A percentile compares a stretch with the other conserved stretches of the same genome.
Conservation (phyloP, 2,888 invertebrate species). For the Anorthoa munda region DNA sequence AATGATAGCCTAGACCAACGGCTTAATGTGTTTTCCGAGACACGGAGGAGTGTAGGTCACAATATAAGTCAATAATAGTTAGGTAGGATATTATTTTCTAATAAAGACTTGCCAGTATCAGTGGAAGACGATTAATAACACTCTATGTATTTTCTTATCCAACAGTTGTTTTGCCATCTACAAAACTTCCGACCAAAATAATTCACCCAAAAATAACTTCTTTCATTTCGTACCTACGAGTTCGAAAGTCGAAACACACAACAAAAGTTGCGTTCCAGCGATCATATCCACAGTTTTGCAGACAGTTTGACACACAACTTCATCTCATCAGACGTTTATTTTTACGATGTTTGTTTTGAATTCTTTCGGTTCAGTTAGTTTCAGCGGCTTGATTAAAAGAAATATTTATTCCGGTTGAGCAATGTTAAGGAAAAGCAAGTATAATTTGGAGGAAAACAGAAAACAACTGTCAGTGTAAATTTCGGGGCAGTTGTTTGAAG, state of each 20-base stretch:
- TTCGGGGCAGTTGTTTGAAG: slow-evolving; percentile 64
- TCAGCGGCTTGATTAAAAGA: slow-evolving; percentile 75
- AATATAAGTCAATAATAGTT: no score
- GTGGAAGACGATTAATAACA: background rate
- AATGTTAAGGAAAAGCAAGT: slow-evolving; percentile 61
- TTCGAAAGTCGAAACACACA: slow-evolving; percentile 55
- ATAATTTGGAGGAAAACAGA: slow-evolving; percentile 64
- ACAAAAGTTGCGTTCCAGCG: slow-evolving; percentile 63
- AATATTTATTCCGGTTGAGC: slow-evolving; percentile 63
- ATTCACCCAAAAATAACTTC: slow-evolving; percentile 55
- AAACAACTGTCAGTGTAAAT: slow-evolving; percentile 68
- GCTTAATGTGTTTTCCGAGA: no score
- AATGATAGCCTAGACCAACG: no score
- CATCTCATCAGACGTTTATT: slow-evolving; percentile 69
- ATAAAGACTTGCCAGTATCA: background rate
- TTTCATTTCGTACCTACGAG: slow-evolving; percentile 54
- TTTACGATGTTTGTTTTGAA: slow-evolving; percentile 80
- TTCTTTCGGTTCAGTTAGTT: slow-evolving; percentile 72
- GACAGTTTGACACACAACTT: slow-evolving; percentile 68
- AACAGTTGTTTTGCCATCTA: slow-evolving; percentile 2
- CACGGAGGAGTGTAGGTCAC: no score
- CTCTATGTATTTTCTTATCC: slow-evolving; percentile 1
- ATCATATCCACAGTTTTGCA: slow-evolving; percentile 65
- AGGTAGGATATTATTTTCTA: background rate
- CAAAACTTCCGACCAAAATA: slow-evolving; percentile 46